These are phyloP conservation scores for Chionoecetes opilio DNA, from an alignment of 1,140 invertebrate species.

Conservation along the genomic window DNA sequence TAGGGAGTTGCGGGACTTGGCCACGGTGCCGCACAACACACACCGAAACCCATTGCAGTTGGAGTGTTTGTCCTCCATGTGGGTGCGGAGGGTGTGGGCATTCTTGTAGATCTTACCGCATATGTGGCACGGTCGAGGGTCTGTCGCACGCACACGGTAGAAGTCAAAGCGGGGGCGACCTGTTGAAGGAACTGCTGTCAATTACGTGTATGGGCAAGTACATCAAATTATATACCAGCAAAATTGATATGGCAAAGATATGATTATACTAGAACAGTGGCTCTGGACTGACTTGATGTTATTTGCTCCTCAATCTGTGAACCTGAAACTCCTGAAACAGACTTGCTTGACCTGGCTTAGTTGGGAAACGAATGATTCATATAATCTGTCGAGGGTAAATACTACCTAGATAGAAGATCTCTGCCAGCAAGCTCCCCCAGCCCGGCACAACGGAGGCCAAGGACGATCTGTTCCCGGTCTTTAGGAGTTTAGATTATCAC, in stretches of 20 bases:
- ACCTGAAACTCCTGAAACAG: too few species aligned
- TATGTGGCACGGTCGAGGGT: conserved; percentile 95
- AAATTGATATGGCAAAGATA: background rate
- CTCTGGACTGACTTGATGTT: background rate
- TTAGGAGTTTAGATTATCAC: too few species aligned
- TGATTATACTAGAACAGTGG: background rate
- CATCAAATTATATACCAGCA: background rate
- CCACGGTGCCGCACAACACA: conserved; percentile 95
- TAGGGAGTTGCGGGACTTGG: conserved; percentile 94
- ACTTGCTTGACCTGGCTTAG: too few species aligned
- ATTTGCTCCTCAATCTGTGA: background rate
- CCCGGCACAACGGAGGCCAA: too few species aligned
- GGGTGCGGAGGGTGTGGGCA: conserved; percentile 94
- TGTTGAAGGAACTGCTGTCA: conserved; percentile 63
- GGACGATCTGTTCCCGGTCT: too few species aligned
- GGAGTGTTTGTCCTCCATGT: conserved; percentile 96
- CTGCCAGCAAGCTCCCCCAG: too few species aligned
- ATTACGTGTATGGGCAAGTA: background rate
- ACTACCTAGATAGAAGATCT: too few species aligned
- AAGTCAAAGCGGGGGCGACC: conserved; percentile 89
- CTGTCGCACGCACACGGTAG: conserved; percentile 93
- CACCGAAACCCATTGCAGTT: conserved; percentile 95
- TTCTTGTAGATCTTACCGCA: conserved; percentile 93
- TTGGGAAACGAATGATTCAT: too few species aligned
- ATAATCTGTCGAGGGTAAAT: too few species aligned